Evolutionary conservation across 1,140 invertebrate species (phyloP).

Genomic region (Apis laboriosa): DNA sequence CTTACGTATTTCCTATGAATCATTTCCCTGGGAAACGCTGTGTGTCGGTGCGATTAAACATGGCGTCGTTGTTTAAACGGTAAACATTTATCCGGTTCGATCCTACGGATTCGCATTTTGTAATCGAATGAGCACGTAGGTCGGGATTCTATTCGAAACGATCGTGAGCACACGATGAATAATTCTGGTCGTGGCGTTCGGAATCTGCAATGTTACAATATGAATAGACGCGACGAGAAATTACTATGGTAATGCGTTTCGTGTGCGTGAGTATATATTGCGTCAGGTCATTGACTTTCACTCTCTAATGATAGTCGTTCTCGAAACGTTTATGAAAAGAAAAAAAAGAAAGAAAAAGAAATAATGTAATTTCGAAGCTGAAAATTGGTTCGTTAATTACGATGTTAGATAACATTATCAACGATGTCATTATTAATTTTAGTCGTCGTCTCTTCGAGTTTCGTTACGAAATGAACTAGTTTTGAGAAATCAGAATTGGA

Average conservation of each 20-base stretch:
- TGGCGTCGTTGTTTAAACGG: neutral
- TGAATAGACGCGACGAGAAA: constrained; percentile 53
- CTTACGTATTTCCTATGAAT: constrained; percentile 33
- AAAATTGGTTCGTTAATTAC: neutral
- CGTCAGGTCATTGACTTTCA: constrained; percentile 68
- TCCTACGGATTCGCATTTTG: constrained; percentile 45
- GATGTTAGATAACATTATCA: neutral
- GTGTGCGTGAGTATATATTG: constrained; percentile 68
- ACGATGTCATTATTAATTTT: neutral
- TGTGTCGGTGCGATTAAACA: neutral
- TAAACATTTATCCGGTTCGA: constrained; percentile 33
- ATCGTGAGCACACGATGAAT: constrained; percentile 41
- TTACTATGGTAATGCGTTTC: constrained; percentile 69
- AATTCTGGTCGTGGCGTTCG: constrained; percentile 34
- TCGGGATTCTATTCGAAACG: constrained; percentile 37
- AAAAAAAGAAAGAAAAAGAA: neutral
- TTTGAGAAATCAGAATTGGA: neutral
- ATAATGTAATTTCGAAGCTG: constrained; percentile 10
- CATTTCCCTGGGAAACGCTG: constrained; percentile 28
- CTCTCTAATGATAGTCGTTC: constrained; percentile 48
- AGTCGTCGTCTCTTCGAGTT: neutral
- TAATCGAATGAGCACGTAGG: constrained; percentile 51
- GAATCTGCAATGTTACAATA: constrained; percentile 43
- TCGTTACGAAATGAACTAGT: neutral
- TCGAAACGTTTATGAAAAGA: constrained; percentile 12